Conservation (phyloP, 2,797 vertebrate species). For the Anabas testudineus region DNA sequence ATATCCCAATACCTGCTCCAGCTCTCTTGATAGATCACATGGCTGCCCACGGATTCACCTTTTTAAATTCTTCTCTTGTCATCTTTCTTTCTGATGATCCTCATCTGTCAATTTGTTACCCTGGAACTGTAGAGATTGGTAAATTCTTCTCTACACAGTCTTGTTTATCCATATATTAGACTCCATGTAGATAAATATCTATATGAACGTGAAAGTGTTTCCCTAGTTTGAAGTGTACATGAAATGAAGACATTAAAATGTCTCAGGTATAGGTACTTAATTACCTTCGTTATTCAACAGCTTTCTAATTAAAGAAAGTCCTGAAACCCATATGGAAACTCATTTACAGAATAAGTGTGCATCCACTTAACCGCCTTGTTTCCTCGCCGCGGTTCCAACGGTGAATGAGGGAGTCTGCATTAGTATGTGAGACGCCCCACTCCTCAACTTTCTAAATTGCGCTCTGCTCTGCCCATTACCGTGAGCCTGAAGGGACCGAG, state of each 20-base stretch:
- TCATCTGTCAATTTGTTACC: too few relatives aligned
- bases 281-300: neutral
- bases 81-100: too few relatives aligned
- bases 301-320: constrained; percentile 3
- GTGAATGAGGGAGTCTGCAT: constrained; percentile 45
- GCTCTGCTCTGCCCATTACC: constrained; percentile 67
- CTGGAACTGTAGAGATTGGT: too few relatives aligned
- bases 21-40: too few relatives aligned
- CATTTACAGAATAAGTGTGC: neutral
- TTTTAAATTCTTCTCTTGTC: too few relatives aligned
- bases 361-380: constrained; percentile 1
- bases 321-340: constrained; percentile 1
- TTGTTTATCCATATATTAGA: too few relatives aligned
- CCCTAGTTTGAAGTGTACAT: neutral
- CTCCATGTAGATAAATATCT: too few relatives aligned
- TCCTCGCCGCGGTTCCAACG: neutral
- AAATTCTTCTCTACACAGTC: too few relatives aligned
- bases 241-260: neutral
- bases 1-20: too few relatives aligned
- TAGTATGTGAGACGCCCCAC: constrained; percentile 57
- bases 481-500: constrained; percentile 59
- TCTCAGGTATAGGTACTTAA: neutral
- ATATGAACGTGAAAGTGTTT: neutral
- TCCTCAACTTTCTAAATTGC: constrained; percentile 68
- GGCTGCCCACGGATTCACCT: too few relatives aligned